Evolutionary conservation across 2,888 invertebrate species (phyloP).

Genomic region (Drosophila mimica): DNA sequence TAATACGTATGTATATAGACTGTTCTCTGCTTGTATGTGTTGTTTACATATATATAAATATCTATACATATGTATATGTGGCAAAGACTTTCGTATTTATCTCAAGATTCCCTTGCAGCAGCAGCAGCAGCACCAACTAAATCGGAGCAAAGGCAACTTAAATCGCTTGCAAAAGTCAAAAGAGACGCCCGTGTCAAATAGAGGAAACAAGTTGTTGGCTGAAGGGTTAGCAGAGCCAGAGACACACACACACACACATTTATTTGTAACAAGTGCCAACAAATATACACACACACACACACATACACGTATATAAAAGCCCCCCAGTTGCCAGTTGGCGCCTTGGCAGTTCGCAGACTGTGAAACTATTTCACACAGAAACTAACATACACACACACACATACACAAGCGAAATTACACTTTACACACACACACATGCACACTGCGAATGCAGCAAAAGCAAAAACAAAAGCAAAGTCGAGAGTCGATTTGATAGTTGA

Average conservation of each 20-base stretch:
- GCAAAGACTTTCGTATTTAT: conserved; percentile 42
- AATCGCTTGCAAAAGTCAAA: conserved; percentile 67
- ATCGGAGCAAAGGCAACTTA: conserved; percentile 54
- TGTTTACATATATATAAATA: conserved; percentile 1
- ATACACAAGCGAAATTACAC: conserved; percentile 45
- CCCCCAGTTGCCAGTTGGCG: conserved; percentile 61
- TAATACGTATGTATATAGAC: conserved; percentile 4
- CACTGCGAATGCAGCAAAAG: conserved; percentile 53
- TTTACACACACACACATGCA: conserved; percentile 39
- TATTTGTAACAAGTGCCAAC: conserved; percentile 55
- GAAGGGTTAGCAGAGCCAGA: conserved; percentile 61
- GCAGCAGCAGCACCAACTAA: conserved; percentile 26
- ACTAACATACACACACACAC: conserved; percentile 29
- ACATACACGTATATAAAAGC: conserved; percentile 23
- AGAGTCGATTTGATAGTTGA: conserved; percentile 58
- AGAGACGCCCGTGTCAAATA: conserved; percentile 70
- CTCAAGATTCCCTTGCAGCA: conserved; percentile 48
- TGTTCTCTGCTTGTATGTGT: conserved; percentile 1
- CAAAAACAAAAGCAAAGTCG: conserved; percentile 31
- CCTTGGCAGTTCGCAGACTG: conserved; percentile 72
- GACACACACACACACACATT: conserved; percentile 15
- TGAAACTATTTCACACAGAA: conserved; percentile 65
- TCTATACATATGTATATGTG: not conserved
- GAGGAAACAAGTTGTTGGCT: conserved; percentile 77
- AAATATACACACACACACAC: conserved; percentile 1